phyloP scores from a whole-genome alignment of 1,140 invertebrate species.

The Drosophila lowei region DNA sequence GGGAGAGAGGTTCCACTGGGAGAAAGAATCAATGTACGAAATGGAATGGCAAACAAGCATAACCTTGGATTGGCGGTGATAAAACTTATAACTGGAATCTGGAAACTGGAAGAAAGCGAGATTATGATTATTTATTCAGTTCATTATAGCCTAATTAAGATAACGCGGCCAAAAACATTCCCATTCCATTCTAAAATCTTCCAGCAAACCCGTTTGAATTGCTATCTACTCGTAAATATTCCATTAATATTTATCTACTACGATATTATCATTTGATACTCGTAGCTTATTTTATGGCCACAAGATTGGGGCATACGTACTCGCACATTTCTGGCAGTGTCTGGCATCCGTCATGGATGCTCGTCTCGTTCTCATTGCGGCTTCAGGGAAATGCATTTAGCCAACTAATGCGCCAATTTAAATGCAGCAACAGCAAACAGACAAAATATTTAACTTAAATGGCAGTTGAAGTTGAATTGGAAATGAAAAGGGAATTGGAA shows the following conservation, averaged over 20 bases:
- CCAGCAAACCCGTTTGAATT: slow-evolving; percentile 21
- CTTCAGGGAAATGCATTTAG: slow-evolving; percentile 66
- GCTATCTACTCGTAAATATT: background rate
- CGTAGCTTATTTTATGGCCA: too few relatives aligned
- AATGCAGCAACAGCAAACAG: slow-evolving; percentile 62
- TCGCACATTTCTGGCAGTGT: slow-evolving; percentile 28
- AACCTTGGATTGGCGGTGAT: background rate
- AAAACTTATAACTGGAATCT: background rate
- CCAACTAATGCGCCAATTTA: slow-evolving; percentile 75
- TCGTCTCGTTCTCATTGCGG: slow-evolving; percentile 51
- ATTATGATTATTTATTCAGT: slow-evolving; percentile 42
- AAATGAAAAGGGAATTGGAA: slow-evolving; percentile 56
- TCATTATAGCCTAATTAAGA: slow-evolving; percentile 35
- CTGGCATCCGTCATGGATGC: slow-evolving; percentile 58
- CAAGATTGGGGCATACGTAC: too few relatives aligned
- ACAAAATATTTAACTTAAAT: slow-evolving; percentile 78
- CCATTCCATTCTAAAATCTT: background rate
- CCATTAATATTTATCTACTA: background rate
- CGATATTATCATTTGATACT: too few relatives aligned
- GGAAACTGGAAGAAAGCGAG: slow-evolving; percentile 31
- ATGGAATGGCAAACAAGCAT: background rate
- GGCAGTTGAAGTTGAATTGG: slow-evolving; percentile 63
- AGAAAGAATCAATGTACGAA: background rate
- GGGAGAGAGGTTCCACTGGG: slow-evolving; percentile 19
- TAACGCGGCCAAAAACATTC: slow-evolving; percentile 23